Conservation (phyloP, 2,797 vertebrate species). For the Aulostomus chinensis region DNA sequence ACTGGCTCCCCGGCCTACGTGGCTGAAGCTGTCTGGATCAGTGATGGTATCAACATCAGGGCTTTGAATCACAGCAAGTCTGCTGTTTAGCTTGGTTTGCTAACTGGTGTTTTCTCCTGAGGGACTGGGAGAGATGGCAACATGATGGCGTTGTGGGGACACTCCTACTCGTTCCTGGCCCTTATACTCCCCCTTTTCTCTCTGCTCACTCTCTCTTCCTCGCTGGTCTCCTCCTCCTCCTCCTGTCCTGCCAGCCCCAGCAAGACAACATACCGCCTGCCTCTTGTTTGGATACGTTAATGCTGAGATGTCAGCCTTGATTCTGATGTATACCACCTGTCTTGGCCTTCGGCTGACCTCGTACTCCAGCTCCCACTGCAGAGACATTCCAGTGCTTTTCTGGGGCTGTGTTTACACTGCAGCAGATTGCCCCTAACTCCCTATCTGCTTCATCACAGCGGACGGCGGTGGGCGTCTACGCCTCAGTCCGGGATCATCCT, state of each 20-base stretch:
- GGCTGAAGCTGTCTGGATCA: slow-evolving; percentile 22
- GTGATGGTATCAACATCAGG: slow-evolving; percentile 30
- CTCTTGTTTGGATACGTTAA: slow-evolving; percentile 83
- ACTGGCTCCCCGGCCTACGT: too few species aligned
- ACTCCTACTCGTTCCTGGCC: slow-evolving; percentile 36
- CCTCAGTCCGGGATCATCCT: slow-evolving; percentile 8
- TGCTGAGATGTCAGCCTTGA: slow-evolving; percentile 79
- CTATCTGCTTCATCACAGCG: slow-evolving; percentile 39
- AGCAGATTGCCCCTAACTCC: slow-evolving; percentile 64
- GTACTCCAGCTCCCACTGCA: slow-evolving; percentile 77
- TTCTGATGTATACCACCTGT: slow-evolving; percentile 87
- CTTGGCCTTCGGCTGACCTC: slow-evolving; percentile 81
- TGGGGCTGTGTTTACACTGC: slow-evolving; percentile 80
- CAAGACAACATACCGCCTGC: slow-evolving; percentile 64
- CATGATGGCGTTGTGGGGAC: slow-evolving; percentile 24
- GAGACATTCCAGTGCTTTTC: slow-evolving; percentile 84
- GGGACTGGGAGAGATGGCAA: slow-evolving; percentile 28
- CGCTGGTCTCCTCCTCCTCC: slow-evolving; percentile 43
- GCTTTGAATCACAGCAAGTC: slow-evolving; percentile 28
- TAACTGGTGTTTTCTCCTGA: slow-evolving; percentile 31
- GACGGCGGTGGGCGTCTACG: slow-evolving; percentile 26
- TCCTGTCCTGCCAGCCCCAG: slow-evolving; percentile 38
- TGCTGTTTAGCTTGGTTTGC: slow-evolving; percentile 41
- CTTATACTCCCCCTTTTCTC: slow-evolving; percentile 16
- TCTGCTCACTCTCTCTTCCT: slow-evolving; percentile 36